These are phyloP conservation scores for Microcebus lehilahytsara DNA, from an alignment of 2,113 vertebrate species.

Conservation along the genomic window DNA sequence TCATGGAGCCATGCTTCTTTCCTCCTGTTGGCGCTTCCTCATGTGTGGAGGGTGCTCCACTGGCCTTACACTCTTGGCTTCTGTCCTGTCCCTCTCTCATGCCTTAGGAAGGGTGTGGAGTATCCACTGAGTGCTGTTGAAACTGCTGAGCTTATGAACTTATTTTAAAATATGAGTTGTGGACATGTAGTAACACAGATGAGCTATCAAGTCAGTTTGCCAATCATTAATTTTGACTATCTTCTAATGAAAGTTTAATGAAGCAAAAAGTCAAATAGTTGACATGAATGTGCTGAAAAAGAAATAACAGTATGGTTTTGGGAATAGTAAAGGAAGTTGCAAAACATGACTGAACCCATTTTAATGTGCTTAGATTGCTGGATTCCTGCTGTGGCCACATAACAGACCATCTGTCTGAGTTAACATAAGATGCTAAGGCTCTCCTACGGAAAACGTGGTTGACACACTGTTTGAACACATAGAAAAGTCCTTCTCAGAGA, in stretches of 20 bases:
- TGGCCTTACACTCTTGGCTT: not conserved
- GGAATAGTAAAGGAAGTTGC: slow-evolving; percentile 74
- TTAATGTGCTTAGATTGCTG: slow-evolving; percentile 50
- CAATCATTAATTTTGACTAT: slow-evolving; percentile 77
- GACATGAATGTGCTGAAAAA: slow-evolving; percentile 72
- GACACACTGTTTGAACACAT: not conserved
- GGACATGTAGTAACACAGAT: slow-evolving; percentile 51
- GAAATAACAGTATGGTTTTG: slow-evolving; percentile 69
- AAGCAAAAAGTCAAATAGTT: slow-evolving; percentile 80
- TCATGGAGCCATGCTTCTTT: accelerated
- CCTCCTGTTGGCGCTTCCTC: not conserved
- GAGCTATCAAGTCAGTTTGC: slow-evolving; percentile 68
- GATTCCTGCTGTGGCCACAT: slow-evolving; percentile 63
- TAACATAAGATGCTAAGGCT: not conserved
- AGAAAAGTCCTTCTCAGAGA: slow-evolving; percentile 32
- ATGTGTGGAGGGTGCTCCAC: accelerated
- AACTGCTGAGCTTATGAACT: slow-evolving; percentile 65
- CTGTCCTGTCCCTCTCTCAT: not conserved
- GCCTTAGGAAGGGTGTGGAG: not conserved
- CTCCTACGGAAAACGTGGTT: not conserved
- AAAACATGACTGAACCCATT: slow-evolving; percentile 66
- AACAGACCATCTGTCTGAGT: slow-evolving; percentile 71
- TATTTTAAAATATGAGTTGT: slow-evolving; percentile 67
- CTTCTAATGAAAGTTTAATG: slow-evolving; percentile 83
- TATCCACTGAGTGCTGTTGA: not conserved